phyloP scores from a whole-genome alignment of 1,140 invertebrate genomes.

The Lutraria rhynchaena region DNA sequence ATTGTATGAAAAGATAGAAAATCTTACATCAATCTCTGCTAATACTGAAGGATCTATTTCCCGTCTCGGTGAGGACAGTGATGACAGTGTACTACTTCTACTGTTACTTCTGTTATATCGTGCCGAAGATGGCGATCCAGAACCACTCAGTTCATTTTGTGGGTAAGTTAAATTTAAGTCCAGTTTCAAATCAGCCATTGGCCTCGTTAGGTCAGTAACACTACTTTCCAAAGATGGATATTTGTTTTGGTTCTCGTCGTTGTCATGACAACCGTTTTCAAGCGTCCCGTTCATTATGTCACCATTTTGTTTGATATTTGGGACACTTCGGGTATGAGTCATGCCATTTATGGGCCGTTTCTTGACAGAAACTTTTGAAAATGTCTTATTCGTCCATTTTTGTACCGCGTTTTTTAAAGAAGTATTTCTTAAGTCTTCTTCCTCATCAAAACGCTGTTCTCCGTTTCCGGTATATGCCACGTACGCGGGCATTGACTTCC shows the following conservation, averaged over 20 bases:
- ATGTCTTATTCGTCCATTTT: conserved; percentile 58
- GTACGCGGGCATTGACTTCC: conserved; percentile 62
- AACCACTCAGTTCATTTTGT: conserved; percentile 9
- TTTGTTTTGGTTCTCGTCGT: background rate
- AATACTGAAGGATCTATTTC: conserved; percentile 67
- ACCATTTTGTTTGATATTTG: conserved; percentile 49
- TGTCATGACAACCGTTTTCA: conserved; percentile 20
- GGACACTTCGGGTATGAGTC: background rate
- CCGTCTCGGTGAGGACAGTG: conserved; percentile 49
- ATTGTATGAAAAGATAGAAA: too few species aligned
- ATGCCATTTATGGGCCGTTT: conserved; percentile 26
- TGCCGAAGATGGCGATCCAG: conserved; percentile 27
- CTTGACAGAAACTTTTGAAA: conserved; percentile 48
- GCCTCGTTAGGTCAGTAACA: conserved; percentile 25
- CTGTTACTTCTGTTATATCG: conserved; percentile 38
- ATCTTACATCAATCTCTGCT: conserved; percentile 73
- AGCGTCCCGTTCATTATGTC: conserved; percentile 29
- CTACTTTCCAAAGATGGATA: conserved; percentile 21
- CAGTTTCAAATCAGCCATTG: conserved; percentile 34
- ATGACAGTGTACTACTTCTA: conserved; percentile 40
- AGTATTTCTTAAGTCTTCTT: background rate
- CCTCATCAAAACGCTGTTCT: background rate
- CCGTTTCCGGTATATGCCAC: conserved; percentile 41
- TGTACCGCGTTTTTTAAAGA: conserved; percentile 54
- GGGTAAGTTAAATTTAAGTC: conserved; percentile 14